phyloP scores from a whole-genome alignment of 2,797 vertebrate genomes.

The Catamblyrhynchus diadema region DNA sequence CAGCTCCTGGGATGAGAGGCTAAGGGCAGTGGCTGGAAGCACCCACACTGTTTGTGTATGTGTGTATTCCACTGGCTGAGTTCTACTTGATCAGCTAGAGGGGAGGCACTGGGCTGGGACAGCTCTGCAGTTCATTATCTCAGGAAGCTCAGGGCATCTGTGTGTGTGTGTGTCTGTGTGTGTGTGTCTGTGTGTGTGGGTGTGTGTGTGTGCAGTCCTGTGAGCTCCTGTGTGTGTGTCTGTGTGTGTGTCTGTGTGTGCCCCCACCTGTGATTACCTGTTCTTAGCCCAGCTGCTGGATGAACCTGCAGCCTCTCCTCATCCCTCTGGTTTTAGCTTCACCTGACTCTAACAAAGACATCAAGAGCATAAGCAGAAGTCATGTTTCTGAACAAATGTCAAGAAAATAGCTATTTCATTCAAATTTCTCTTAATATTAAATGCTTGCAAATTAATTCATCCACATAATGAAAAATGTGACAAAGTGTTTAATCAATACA shows the following conservation, averaged over 20 bases:
- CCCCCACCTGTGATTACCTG: rapidly evolving
- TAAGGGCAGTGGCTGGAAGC: background rate
- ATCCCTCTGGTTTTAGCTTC: background rate
- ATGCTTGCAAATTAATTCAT: background rate
- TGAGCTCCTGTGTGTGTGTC: background rate
- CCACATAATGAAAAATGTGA: background rate
- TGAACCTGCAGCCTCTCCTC: background rate
- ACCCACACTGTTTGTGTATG: rapidly evolving
- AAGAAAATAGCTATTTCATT: background rate
- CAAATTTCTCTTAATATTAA: background rate
- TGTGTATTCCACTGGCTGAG: background rate
- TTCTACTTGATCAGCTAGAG: background rate
- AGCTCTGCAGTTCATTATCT: background rate
- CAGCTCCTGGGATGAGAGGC: background rate
- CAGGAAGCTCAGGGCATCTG: background rate
- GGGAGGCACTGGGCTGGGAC: background rate
- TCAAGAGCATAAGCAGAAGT: background rate
- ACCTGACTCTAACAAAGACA: background rate
- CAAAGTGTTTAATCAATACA: background rate
- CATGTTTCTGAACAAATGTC: background rate
- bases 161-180: background rate
- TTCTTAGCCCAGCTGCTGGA: background rate
- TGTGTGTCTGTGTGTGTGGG: too few relatives aligned
- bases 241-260: too few relatives aligned
- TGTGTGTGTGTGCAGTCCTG: too few relatives aligned